Evolutionary conservation across 2,113 vertebrate species (phyloP).

Genomic region (Beaufortia kweichowensis): DNA sequence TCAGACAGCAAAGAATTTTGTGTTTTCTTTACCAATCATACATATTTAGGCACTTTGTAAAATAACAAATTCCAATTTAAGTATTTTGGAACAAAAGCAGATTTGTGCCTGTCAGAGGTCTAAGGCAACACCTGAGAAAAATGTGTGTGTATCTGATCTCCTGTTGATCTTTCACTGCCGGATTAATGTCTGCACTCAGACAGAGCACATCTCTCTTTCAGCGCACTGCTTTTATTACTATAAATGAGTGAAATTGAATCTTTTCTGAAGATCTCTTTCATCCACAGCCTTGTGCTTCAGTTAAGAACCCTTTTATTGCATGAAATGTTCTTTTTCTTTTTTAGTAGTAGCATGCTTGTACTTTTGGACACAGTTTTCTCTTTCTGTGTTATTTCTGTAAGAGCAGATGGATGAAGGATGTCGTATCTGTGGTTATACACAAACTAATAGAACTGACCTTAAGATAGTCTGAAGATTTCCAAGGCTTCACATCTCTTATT

Average conservation of each 20-base stretch:
- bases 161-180: background rate
- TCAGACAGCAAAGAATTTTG: too few relatives aligned
- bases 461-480: constrained; percentile 44
- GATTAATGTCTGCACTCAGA: constrained; percentile 21
- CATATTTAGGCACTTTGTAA: too few relatives aligned
- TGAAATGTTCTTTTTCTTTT: background rate
- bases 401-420: too few relatives aligned
- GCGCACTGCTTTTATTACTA: constrained; percentile 30
- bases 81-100: too few relatives aligned
- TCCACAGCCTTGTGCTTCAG: constrained; percentile 35
- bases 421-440: background rate
- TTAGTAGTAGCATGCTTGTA: background rate
- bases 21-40: too few relatives aligned
- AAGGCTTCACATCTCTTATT: constrained; percentile 30
- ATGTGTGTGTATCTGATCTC: constrained; percentile 6
- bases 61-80: too few relatives aligned
- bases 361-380: background rate
- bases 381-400: constrained; percentile 2
- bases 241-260: constrained; percentile 49
- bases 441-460: constrained; percentile 38
- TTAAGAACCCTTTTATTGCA: constrained; percentile 36
- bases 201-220: constrained; percentile 36
- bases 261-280: constrained; percentile 41
- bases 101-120: background rate
- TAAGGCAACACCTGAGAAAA: background rate